These are phyloP conservation scores for Gibbula magus DNA, from an alignment of 2,888 invertebrate genomes.

Conservation along the genomic window DNA sequence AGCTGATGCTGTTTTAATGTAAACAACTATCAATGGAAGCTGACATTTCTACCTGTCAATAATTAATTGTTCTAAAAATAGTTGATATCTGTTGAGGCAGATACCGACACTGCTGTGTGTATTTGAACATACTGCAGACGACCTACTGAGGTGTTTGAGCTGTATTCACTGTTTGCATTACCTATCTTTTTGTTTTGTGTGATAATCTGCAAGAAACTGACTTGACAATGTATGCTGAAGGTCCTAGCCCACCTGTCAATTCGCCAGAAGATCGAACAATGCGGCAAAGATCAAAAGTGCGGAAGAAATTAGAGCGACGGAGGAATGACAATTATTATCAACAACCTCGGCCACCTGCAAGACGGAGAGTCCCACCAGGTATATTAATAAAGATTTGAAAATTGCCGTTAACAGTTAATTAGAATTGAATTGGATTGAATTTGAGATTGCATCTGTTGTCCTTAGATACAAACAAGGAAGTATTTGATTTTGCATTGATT, in stretches of 20 bases:
- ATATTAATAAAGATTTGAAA: no score
- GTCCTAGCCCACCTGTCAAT: constrained; percentile 63
- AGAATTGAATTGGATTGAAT: no score
- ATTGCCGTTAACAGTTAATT: no score
- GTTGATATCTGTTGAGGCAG: not conserved
- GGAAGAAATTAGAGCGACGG: constrained; percentile 54
- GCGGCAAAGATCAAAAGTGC: constrained; percentile 53
- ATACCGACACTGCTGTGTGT: not conserved
- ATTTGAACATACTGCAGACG: no score
- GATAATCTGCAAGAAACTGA: not conserved
- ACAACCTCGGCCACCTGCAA: constrained; percentile 3
- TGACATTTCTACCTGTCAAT: not conserved
- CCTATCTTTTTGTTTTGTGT: not conserved
- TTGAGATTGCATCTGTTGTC: no score
- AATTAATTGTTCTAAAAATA: not conserved
- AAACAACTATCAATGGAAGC: not conserved
- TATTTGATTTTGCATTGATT: no score
- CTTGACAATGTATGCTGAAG: constrained; percentile 41
- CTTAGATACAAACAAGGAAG: no score
- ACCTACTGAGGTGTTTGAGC: no score
- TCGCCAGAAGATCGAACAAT: constrained; percentile 63
- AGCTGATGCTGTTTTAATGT: not conserved
- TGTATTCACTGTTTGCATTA: no score
- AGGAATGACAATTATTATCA: constrained; percentile 22
- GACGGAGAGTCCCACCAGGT: constrained; percentile 7